These are phyloP conservation scores for Nematostella vectensis DNA, from an alignment of 92 coral and sea anemone genomes.

Conservation along the genomic window DNA sequence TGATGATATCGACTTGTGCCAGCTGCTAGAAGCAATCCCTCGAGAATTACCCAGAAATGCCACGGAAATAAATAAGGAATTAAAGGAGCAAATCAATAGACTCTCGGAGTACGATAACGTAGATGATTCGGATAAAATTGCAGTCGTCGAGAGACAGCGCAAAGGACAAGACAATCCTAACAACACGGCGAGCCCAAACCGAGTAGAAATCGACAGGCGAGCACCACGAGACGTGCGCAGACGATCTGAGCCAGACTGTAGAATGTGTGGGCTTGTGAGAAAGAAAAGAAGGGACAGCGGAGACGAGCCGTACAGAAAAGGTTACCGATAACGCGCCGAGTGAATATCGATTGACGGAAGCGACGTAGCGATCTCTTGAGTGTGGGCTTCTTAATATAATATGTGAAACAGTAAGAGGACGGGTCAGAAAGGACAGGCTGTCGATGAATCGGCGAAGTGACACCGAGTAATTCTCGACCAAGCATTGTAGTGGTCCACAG, in stretches of 20 bases:
- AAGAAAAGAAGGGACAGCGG: not conserved
- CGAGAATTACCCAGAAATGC: slow-evolving; percentile 38
- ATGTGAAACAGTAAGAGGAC: too few relatives aligned
- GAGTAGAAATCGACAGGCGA: not conserved
- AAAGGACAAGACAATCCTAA: slow-evolving; percentile 22
- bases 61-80: slow-evolving; percentile 44
- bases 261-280: slow-evolving; percentile 31
- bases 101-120: slow-evolving; percentile 72
- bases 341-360: too few relatives aligned
- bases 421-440: too few relatives aligned
- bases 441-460: too few relatives aligned
- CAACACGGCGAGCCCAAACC: not conserved
- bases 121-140: slow-evolving; percentile 50
- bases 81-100: slow-evolving; percentile 47
- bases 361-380: too few relatives aligned
- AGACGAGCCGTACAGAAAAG: not conserved
- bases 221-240: slow-evolving; percentile 1
- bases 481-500: too few relatives aligned
- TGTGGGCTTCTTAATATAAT: too few relatives aligned
- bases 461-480: too few relatives aligned
- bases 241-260: slow-evolving; percentile 20
- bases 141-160: slow-evolving; percentile 29
- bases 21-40: slow-evolving; percentile 63
- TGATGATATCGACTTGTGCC: slow-evolving; percentile 61
- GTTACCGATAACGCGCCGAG: not conserved